Evolutionary conservation across 2,888 invertebrate genomes (phyloP), one percentile per base, ranked within the genome.

Genomic region (Andrena haemorrhoa): DNA sequence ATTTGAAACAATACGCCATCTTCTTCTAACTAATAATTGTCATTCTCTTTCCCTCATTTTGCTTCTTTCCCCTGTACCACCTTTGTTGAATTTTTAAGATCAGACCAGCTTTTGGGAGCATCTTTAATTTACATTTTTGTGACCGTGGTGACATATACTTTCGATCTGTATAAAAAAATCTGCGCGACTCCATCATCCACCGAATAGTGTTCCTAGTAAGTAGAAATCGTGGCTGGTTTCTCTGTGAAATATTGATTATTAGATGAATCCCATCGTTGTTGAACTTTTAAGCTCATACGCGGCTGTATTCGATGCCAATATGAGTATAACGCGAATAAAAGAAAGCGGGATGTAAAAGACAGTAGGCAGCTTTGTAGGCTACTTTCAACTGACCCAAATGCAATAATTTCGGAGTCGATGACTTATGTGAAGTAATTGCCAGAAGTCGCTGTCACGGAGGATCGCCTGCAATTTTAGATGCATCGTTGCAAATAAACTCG

Each of bases 311-410:
- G 51, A 53, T n/a, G 47, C 16, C 23, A 29, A 69, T 16, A 49
- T 10, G 20, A 66, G 10, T 33, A 5, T 10, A 61, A 72, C 4
- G 20, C 2, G 70, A 29, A 65, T 58, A 49, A 77, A 35, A 12
- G 49, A 71, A 56, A 49, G 47, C n/a, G 23, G 49, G 12, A 53
- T 63, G 16, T 2, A 63, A 63, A 53, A 63, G 31, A 35, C 61
- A 7, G 20, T 5, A 10, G 6, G 4, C n/a, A 33, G 23, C 35
- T 47, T 23, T 56, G 41, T 35, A 53, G 8, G 23, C 63, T 53
- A 23, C 65, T 73, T 72, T 64, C 65, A 1, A 20, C 2, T 51
- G 64, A 72, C 65, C 65, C 60, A 49, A 65, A 65, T 60, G 23
- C 35, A 56, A 75, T 64, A 16, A 51, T 49, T 73, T 72, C 51